These are phyloP conservation scores for Tokudaia tokunoshimensis DNA, from an alignment of 2,797 vertebrate species.

Conservation along the genomic window DNA sequence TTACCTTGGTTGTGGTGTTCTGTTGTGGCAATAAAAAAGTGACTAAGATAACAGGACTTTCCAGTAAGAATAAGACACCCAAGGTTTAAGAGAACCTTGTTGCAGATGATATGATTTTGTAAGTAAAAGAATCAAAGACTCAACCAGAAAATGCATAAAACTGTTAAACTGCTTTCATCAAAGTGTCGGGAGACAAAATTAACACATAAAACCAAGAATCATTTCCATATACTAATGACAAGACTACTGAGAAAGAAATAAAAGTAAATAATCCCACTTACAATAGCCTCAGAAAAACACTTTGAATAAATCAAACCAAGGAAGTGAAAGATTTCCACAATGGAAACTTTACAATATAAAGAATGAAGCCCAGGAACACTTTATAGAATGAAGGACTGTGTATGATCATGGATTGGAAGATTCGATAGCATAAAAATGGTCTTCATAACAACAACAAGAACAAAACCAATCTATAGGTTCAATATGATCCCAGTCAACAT, in stretches of 20 bases:
- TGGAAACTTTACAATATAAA: not conserved
- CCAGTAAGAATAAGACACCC: not conserved
- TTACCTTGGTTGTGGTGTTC: not conserved
- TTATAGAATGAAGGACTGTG: not conserved
- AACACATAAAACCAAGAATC: not conserved
- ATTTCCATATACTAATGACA: too few species aligned
- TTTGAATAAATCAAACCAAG: not conserved
- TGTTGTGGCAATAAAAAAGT: not conserved
- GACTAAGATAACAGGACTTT: not conserved
- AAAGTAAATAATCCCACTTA: not conserved
- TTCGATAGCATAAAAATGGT: not conserved
- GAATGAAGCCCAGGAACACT: not conserved
- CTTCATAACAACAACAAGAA: not conserved
- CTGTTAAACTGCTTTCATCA: not conserved
- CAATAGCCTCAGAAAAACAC: not conserved
- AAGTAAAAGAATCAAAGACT: not conserved
- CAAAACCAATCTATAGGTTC: not conserved
- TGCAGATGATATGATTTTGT: not conserved
- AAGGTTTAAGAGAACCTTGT: too few species aligned
- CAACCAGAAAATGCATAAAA: not conserved
- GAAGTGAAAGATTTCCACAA: not conserved
- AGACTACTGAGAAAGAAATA: not conserved
- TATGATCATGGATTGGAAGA: not conserved
- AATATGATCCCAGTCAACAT: not conserved
- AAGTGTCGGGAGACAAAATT: not conserved